Evolutionary conservation across 2,113 vertebrate species (phyloP).

Genomic region (Stigmatopora argus): DNA sequence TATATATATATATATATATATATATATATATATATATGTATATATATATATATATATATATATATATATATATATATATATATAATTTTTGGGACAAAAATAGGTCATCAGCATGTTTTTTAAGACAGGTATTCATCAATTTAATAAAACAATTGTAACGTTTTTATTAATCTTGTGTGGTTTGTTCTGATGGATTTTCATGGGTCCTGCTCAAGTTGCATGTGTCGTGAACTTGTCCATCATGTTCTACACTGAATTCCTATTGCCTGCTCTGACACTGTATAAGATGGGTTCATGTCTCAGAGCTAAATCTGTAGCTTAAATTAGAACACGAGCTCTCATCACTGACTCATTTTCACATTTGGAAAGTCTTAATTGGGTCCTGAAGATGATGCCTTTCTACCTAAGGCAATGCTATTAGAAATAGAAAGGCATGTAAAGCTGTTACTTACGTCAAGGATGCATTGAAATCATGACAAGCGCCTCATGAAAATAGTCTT

Average conservation of each 20-base stretch:
- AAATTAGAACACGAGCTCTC: constrained; percentile 22
- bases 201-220: neutral
- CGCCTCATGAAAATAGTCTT: constrained; percentile 48
- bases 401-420: constrained; percentile 28
- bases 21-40: constrained; percentile 2
- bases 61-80: constrained; percentile 4
- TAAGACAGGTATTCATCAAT: constrained; percentile 4
- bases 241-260: neutral
- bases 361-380: constrained; percentile 36
- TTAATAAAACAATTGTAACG: constrained; percentile 16
- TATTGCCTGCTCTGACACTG: neutral
- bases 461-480: constrained; percentile 54
- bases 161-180: neutral
- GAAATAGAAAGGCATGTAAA: constrained; percentile 57
- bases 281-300: constrained; percentile 13
- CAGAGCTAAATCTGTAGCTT: constrained; percentile 18
- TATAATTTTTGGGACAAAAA: constrained; percentile 5
- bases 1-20: constrained; percentile 7
- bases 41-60: constrained; percentile 1
- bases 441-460: constrained; percentile 30
- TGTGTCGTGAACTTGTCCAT: neutral
- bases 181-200: constrained; percentile 2
- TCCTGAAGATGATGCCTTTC: constrained; percentile 41
- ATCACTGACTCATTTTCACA: constrained; percentile 37
- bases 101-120: constrained; percentile 6